Evolutionary conservation across 2,113 vertebrate species (phyloP), one percentile per base, ranked within the genome.

Genomic region (Todiramphus saurophagus): DNA sequence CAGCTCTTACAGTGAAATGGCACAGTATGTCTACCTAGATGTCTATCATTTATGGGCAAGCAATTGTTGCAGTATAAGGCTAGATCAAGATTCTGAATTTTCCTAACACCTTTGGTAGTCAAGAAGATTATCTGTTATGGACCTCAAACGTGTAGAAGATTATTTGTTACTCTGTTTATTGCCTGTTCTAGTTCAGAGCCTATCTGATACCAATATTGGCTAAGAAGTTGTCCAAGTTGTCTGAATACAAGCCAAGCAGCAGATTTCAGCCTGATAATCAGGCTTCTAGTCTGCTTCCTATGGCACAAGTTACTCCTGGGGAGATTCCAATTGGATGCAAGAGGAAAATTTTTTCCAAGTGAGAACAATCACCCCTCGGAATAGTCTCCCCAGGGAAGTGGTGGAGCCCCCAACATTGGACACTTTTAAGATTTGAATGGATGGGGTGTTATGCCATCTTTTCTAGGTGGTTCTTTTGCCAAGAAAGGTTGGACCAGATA

Each of bases 191-290:
- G 24, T 41, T 92, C 15, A 80, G 67, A 55, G 31, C 43, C 51
- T 74, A 9, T 69, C 66, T 72, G 13, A 13, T 46, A 35, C 1
- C 0, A 0, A 4, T 30, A 18, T 3, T 55, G 5, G 13, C 17
- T 31, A 41, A 73, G 59, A 76, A 10, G 11, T 10, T 55, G 14
- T 27, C 13, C 4, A 48, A 24, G 16, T 14, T 87, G 11, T 28
- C 64, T 46, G 28, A 83, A 50, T 43, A 14, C 10, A 21, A 74
- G 25, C 31, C 7, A 51, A 37, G 27, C 37, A 55, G 13, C 1
- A 62, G 17, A 48, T 67, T 81, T 78, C 55, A 51, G 9, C 25
- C 53, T 41, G 33, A 46, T 74, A 70, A 48, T 53, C 27, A 44
- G 55, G 9, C 16, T 74, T 70, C 24, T 44, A 16, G 14, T 62